phyloP scores from a whole-genome alignment of 2,797 vertebrate genomes.

The Urocyon cinereoargenteus region DNA sequence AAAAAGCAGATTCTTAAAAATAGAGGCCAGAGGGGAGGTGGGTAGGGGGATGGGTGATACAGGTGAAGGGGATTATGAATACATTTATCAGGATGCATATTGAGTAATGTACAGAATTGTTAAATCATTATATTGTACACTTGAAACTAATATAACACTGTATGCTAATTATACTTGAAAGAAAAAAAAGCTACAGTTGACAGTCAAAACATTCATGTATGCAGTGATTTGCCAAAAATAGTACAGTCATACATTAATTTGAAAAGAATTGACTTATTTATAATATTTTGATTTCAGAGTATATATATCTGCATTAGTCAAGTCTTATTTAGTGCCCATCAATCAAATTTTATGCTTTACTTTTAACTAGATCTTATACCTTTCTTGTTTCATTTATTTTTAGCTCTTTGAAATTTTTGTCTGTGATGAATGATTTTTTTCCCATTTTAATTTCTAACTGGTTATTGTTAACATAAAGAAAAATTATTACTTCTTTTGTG shows the following conservation, averaged over 20 bases:
- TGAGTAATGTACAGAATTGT: background rate
- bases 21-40: background rate
- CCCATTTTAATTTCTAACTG: background rate
- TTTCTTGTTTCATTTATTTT: slow-evolving; percentile 23
- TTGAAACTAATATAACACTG: background rate
- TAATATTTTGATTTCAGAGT: background rate
- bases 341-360: background rate
- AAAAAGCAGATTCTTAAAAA: background rate
- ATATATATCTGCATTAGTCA: background rate
- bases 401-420: background rate
- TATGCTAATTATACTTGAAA: background rate
- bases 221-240: background rate
- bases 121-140: background rate
- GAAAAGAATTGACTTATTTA: background rate
- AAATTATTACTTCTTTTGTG: background rate
- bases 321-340: background rate
- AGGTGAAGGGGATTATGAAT: background rate
- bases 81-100: background rate
- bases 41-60: background rate
- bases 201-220: background rate
- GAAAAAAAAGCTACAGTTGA: background rate
- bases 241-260: slow-evolving; percentile 30
- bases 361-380: background rate
- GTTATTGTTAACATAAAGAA: background rate
- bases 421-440: background rate